phyloP scores from a whole-genome alignment of 2,797 vertebrate species.

The Tolypeutes matacus region DNA sequence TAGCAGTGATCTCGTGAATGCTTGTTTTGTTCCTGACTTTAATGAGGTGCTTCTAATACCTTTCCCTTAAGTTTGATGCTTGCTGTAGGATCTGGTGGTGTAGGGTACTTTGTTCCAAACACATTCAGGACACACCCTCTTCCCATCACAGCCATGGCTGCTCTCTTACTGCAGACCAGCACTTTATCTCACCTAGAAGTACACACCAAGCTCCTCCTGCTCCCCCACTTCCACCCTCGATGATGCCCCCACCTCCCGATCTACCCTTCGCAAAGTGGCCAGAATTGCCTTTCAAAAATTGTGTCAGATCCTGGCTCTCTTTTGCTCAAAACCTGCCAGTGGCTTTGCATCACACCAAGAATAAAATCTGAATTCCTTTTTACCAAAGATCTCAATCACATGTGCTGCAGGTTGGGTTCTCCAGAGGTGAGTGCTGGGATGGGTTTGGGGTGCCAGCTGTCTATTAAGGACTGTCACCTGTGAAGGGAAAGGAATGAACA shows the following conservation, averaged over 20 bases:
- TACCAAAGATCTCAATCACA: not conserved
- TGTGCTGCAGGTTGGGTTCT: not conserved
- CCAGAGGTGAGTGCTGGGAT: too few relatives aligned
- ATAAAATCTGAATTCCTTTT: not conserved
- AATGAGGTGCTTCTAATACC: not conserved
- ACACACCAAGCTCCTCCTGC: not conserved
- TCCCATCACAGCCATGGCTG: not conserved
- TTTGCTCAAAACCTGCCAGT: not conserved
- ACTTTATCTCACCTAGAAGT: too few relatives aligned
- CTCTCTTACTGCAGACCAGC: not conserved
- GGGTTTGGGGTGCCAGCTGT: not conserved
- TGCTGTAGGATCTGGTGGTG: not conserved
- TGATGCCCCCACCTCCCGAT: not conserved
- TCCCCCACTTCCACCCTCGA: too few relatives aligned
- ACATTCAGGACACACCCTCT: not conserved
- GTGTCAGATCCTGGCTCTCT: not conserved
- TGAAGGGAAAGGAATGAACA: not conserved
- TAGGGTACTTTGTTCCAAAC: not conserved
- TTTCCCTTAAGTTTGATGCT: not conserved
- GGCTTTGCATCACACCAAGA: not conserved
- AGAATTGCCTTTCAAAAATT: not conserved
- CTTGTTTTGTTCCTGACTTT: not conserved
- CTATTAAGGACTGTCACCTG: not conserved
- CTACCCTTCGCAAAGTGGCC: not conserved
- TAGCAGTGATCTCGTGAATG: not conserved